Evolutionary conservation across 2,113 vertebrate genomes (phyloP).

Genomic region (Phylloscopus trochilus): DNA sequence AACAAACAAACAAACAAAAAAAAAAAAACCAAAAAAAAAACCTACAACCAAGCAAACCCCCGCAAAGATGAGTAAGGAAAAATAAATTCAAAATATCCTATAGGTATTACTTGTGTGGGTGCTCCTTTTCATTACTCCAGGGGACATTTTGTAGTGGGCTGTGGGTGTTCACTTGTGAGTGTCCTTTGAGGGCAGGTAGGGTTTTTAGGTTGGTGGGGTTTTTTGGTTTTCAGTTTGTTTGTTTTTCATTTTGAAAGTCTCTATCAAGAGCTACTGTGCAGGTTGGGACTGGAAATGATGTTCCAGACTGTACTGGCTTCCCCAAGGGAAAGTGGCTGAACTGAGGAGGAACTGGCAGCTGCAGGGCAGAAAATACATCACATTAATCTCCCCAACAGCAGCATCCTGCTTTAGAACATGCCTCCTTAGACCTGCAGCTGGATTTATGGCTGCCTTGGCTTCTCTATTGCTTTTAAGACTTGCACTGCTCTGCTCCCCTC

Average conservation of each 20-base stretch:
- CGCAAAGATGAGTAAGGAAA: rapidly evolving
- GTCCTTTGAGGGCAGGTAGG: neutral
- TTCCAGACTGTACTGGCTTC: neutral
- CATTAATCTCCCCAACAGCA: neutral
- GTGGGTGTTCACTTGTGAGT: neutral
- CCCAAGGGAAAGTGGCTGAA: neutral
- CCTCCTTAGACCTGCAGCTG: neutral
- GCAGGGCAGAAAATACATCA: neutral
- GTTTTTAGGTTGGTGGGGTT: neutral
- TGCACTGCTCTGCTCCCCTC: neutral
- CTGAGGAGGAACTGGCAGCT: neutral
- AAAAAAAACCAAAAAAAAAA: neutral
- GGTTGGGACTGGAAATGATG: neutral
- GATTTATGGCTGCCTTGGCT: neutral
- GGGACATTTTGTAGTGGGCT: neutral
- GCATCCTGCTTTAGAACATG: neutral
- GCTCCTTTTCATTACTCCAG: neutral
- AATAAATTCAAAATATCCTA: neutral
- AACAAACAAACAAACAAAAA: too few relatives aligned
- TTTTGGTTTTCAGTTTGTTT: neutral
- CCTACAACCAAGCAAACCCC: neutral
- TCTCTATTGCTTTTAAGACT: neutral
- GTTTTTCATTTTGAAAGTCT: neutral
- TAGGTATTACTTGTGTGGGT: neutral
- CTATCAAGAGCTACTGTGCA: neutral